A percentile compares a stretch with the other conserved stretches of the same genome.
These are phyloP conservation scores for Macrotrachela quadricornifera DNA, from an alignment of 1,140 invertebrate species.

Conservation along the genomic window DNA sequence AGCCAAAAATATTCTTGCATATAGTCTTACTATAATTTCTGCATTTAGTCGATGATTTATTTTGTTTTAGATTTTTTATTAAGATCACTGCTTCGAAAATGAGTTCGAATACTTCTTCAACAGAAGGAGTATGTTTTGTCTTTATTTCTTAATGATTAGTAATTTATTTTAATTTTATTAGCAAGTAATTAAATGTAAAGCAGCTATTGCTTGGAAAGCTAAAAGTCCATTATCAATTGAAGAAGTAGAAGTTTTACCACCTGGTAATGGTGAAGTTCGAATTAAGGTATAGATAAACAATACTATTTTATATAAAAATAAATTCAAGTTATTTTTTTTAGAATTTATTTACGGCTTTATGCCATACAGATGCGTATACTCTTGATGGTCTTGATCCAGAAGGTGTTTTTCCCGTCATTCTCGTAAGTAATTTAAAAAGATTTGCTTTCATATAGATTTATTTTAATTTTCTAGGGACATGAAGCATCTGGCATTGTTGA, in stretches of 20 bases:
- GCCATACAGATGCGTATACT: slow-evolving; percentile 90
- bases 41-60: no score
- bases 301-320: not conserved
- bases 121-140: no score
- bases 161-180: not conserved
- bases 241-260: slow-evolving; percentile 76
- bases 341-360: slow-evolving; percentile 66
- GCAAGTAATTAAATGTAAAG: slow-evolving; percentile 20
- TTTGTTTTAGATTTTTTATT: no score
- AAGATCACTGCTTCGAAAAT: no score
- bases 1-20: no score
- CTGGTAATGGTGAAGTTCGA: slow-evolving; percentile 48
- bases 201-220: slow-evolving; percentile 29
- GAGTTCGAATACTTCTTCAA: no score
- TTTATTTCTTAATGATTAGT: no score
- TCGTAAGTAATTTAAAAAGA: slow-evolving; percentile 41
- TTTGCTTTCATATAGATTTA: not conserved
- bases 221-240: slow-evolving; percentile 60
- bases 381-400: slow-evolving; percentile 73
- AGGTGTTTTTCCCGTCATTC: slow-evolving; percentile 69
- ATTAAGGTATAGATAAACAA: slow-evolving; percentile 16
- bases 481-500: slow-evolving; percentile 77
- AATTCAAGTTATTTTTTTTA: slow-evolving; percentile 32
- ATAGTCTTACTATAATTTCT: no score
- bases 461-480: slow-evolving; percentile 14